Evolutionary conservation across 2,888 invertebrate species (phyloP), one percentile per base, ranked within the genome.

Genomic region (Drosophila yooni): DNA sequence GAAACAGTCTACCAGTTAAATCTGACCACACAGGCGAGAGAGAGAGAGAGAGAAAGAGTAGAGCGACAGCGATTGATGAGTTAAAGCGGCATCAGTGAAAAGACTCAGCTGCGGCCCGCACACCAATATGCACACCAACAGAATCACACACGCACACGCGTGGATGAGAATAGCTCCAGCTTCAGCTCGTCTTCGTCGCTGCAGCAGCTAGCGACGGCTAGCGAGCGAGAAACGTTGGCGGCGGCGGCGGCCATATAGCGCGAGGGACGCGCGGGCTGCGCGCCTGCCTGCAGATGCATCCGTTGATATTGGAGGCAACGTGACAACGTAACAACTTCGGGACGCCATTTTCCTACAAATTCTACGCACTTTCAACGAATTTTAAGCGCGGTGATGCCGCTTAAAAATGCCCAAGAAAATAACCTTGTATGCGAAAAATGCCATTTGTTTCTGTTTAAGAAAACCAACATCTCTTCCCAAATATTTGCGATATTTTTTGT

Each of bases 351-450:
- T 52, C 62, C 33, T 15, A 50, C 15, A 50, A 57, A 36, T 54
- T 36, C 21, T 25, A 34, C 7, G 48, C 33, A 54, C 31, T 38
- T 27, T 38, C 13, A 56, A 60, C 38, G 53, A 61, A 52, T 63
- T 51, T 51, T 27, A 46, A n/a, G 65, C 31, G 78, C 63, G 56
- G 25, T 25, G 70, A 65, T 66, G 69, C 52, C 65, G 74, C 65
- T 79, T 69, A 59, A 65, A 46, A 25, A 65, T 66, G 66, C 57
- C 70, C 57, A 73, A 53, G 11, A 63, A 59, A 46, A 57, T 29
- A 13, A 4, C 38, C 56, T 76, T 70, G 76, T 74, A 62, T 79
- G 80, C 80, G 62, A 79, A 57, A 79, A 57, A 62, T 68, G 64
- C 65, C 65, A 79, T 59, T 79, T 80, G 76, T 80, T 70, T 69